Base-by-base conservation (phyloP, 2,797 vertebrate genomes). In the Enteromius thamalakanensis region DNA sequence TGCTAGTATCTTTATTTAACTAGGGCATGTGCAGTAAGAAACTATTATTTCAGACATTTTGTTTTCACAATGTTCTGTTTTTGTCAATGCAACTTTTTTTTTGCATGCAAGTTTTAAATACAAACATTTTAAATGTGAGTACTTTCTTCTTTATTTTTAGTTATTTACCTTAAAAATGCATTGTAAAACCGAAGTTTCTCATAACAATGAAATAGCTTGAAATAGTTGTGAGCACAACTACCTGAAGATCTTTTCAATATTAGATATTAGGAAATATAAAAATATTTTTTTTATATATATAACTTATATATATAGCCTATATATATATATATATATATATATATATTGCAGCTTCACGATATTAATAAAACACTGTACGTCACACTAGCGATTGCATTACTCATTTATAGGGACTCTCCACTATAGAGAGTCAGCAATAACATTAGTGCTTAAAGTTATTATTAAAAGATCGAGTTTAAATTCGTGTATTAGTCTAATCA, bases 11-110 rank as follows among this genome's bases (percentile, higher is more conserved):
- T 67, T 80, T 29, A 42, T 71, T 72, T 62, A 70, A 81, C 26
- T 69, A 64, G 69, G 68, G 69, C 26, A 81, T 26, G 69, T 81
- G 58, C 80, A 74, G 67, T 71, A 60, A 15, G 19, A 58, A 80
- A 60, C 68, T 7, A 34, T 42, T 47, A 70, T 34, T 80, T 71
- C 53, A 72, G 67, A 80, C 9, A 45, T 29, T 60, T 60, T 32
- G 37, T 80, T 68, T 21, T 53, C 21, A 68, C 6, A 58, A 34
- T 60, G 67, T 80, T 11, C 11, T 60, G 23, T 40, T 60, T 80
- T 80, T 62, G 37, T 9, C 51, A 3, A 53, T 68, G 47, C 19
- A 53, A 26, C 26, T 26, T 26, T 26, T 3, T 79, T 79, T 64
- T 64, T 81, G 70, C 69, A 72, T 72, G 55, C 68, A 62, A 2